Base-by-base conservation (phyloP, 2,888 invertebrate genomes). In the Didymodactylos carnosus region DNA sequence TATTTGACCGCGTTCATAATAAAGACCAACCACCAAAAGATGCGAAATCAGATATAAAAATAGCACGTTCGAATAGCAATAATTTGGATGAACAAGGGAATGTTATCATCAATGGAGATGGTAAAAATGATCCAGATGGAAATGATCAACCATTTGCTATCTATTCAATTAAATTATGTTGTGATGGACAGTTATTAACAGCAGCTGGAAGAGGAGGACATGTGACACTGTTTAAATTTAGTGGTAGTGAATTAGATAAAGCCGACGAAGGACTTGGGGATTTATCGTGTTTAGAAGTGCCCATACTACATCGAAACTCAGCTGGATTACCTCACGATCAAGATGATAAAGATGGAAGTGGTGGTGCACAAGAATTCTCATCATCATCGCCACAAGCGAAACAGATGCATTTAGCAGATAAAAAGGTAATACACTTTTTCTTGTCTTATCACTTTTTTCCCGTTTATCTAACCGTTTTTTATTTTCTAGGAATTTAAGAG, bases 1-100 rank as follows among this genome's bases (percentile, higher is more conserved):
- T 90, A 75, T 90, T 91, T 83, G 91, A 91, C 82, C 88, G 88
- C 80, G 88, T 88, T 77, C 78, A 78, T 23, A 77, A 46, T n/a
- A 49, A 39, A 23, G 25, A 43, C 27, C n/a, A n/a, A n/a, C n/a
- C n/a, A n/a, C n/a, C n/a, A n/a, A n/a, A n/a, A n/a, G n/a, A n/a
- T n/a, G n/a, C n/a, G n/a, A n/a, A n/a, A n/a, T n/a, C n/a, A n/a
- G 62, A 62, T n/a, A 35, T 35, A 25, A 62, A 62, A 35, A 35
- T 35, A 10, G 35, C 62, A 35, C 62, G 62, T 62, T 8, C 62
- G n/a, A 62, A 62, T 35, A 62, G 62, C 4, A 35, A 35, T 62
- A 35, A 29, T 3, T 35, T n/a, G 19, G 62, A 62, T 62, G 62
- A 62, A 35, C 62, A 49, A 49, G n/a, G n/a, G 11, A n/a, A 62